Evolutionary conservation across 2,888 invertebrate genomes (phyloP).

Genomic region (Drosophila crucigera): DNA sequence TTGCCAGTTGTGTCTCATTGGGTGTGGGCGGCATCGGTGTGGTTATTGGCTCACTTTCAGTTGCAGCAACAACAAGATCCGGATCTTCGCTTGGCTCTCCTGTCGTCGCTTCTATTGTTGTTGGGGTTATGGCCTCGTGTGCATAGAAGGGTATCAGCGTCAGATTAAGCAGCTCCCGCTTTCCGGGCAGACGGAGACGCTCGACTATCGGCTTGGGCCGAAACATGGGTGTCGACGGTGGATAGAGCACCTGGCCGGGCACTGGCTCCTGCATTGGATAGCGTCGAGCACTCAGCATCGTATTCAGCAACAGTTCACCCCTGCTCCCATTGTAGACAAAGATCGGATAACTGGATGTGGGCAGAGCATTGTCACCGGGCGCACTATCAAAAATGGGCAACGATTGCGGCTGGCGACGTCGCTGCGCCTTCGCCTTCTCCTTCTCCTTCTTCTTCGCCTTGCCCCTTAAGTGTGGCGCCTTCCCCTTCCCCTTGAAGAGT

Average conservation of each 20-base stretch:
- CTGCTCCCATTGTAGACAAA: constrained; percentile 80
- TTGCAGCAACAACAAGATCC: not conserved
- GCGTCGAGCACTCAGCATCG: constrained; percentile 77
- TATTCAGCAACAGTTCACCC: constrained; percentile 82
- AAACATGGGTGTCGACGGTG: constrained; percentile 81
- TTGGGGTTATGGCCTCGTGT: constrained; percentile 77
- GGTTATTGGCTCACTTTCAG: not conserved
- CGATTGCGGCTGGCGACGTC: constrained; percentile 45
- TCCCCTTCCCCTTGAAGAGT: not conserved
- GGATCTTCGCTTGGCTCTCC: not conserved
- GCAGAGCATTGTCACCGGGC: constrained; percentile 65
- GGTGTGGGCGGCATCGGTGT: constrained; percentile 34
- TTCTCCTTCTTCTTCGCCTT: not conserved
- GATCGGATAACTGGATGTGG: constrained; percentile 57
- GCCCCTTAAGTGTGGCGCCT: not conserved
- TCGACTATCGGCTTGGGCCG: constrained; percentile 79
- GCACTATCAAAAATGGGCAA: constrained; percentile 74
- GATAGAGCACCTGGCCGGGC: constrained; percentile 83
- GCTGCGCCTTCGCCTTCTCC: constrained; percentile 16
- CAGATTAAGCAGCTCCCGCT: constrained; percentile 63
- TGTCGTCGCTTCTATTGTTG: constrained; percentile 1
- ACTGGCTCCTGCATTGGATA: constrained; percentile 84
- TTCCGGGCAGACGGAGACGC: constrained; percentile 63
- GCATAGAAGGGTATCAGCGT: constrained; percentile 84
- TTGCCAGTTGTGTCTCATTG: constrained; percentile 57